Evolutionary conservation across 2,888 invertebrate species (phyloP).

Genomic region (Cataglyphis albicans): DNA sequence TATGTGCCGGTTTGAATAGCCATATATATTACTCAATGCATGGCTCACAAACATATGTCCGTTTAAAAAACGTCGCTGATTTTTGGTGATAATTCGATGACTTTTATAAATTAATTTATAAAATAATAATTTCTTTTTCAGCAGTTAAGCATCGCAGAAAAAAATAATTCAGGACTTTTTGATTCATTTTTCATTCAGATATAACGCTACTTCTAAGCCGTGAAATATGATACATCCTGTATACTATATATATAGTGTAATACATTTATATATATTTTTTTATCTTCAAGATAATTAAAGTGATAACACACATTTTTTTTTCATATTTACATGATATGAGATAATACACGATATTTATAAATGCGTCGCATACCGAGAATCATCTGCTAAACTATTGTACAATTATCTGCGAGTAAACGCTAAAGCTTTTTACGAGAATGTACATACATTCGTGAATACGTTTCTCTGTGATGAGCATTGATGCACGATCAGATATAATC

Average conservation of each 20-base stretch:
- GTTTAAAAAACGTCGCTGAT: no score
- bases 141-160: not conserved
- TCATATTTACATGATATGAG: constrained; percentile 68
- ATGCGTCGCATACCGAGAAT: constrained; percentile 36
- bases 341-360: constrained; percentile 63
- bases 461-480: constrained; percentile 32
- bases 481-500: constrained; percentile 50
- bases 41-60: no score
- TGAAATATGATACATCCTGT: not conserved
- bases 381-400: constrained; percentile 73
- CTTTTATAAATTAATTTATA: no score
- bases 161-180: not conserved
- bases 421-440: constrained; percentile 63
- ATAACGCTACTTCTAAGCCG: not conserved
- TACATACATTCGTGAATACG: constrained; percentile 28
- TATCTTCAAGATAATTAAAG: constrained; percentile 33
- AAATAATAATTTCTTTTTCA: not conserved
- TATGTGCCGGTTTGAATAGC: no score
- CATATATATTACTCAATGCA: no score
- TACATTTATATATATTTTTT: constrained; percentile 39
- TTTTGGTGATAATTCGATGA: no score
- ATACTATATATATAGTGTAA: constrained; percentile 5
- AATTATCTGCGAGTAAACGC: constrained; percentile 65
- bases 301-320: constrained; percentile 41
- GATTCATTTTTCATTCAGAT: not conserved